These are phyloP conservation scores for Antedon mediterranea DNA, from an alignment of 53 echinoderm and acorn worm genomes.

Conservation along the genomic window DNA sequence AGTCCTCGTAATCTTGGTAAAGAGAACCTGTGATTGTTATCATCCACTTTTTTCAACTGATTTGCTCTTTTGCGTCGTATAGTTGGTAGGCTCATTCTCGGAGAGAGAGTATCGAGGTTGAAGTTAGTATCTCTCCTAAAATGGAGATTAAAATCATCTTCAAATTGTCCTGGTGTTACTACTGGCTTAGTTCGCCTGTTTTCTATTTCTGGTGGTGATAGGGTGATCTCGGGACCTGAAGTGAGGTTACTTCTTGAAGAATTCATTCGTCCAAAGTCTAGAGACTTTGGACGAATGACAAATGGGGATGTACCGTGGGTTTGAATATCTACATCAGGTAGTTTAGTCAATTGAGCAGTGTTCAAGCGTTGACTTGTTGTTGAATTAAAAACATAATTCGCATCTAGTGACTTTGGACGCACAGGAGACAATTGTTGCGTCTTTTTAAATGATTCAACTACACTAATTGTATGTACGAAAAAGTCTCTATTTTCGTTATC, in stretches of 20 bases:
- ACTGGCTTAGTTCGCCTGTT: background rate
- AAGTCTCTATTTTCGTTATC: too few species aligned
- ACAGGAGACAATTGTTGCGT: background rate
- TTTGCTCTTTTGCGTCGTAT: background rate
- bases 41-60: background rate
- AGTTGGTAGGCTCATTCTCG: background rate
- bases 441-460: too few species aligned
- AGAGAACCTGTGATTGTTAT: background rate
- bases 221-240: background rate
- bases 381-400: background rate
- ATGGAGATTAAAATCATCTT: background rate
- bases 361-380: background rate
- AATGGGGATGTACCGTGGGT: background rate
- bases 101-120: background rate
- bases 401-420: background rate
- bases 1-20: background rate
- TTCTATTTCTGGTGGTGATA: background rate
- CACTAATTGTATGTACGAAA: too few species aligned
- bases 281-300: background rate
- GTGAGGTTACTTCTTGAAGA: background rate
- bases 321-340: background rate
- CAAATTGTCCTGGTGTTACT: background rate
- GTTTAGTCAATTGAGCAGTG: background rate
- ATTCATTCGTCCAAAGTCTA: background rate
- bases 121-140: background rate